Base-by-base conservation (phyloP, 2,113 vertebrate species). In the Laticauda colubrina region DNA sequence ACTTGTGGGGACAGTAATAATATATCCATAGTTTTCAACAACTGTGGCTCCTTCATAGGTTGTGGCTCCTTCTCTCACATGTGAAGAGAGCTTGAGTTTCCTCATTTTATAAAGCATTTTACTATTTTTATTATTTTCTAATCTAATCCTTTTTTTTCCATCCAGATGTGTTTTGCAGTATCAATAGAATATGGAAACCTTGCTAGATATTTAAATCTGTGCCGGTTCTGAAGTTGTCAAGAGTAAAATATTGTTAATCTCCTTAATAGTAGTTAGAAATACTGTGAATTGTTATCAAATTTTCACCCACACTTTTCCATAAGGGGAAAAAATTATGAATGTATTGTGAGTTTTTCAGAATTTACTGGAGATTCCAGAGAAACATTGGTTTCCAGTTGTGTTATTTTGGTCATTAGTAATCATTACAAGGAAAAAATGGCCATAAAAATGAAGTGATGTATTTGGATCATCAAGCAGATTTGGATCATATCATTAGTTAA, bases 331-430 rank as follows among this genome's bases (percentile, higher is more conserved):
- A 51, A 54, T 34, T 81, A 85, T 90, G 51, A 39, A 29, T 69
- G 26, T 23, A 90, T 26, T 81, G 64, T 81, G n/a, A 75, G 24
- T 26, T 54, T 90, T 69, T 43, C 53, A 55, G 90, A 91, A 85
- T 55, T 55, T 91, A 43, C 21, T 91, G 90, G n/a, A 55, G 21
- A 85, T 69, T 26, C 39, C 53, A 26, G 55, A 93, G 34, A 8
- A 53, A 56, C 2, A 3, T 90, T 5, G 86, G 3, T 34, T n/a
- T 90, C 88, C 39, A 48, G n/a, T 48, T 5, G 43, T 91, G 21
- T 94, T 85, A 64, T 55, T 94, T 51, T 95, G 89, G 18, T 15
- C 90, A 94, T 39, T 95, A 85, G 12, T 15, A 91, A 94, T 39
- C 24, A 4, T 54, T 75, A 59, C 6, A 43, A 69, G 24, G 86